Evolutionary conservation across 2,113 vertebrate species (phyloP).

Genomic region (Manacus vitellinus): DNA sequence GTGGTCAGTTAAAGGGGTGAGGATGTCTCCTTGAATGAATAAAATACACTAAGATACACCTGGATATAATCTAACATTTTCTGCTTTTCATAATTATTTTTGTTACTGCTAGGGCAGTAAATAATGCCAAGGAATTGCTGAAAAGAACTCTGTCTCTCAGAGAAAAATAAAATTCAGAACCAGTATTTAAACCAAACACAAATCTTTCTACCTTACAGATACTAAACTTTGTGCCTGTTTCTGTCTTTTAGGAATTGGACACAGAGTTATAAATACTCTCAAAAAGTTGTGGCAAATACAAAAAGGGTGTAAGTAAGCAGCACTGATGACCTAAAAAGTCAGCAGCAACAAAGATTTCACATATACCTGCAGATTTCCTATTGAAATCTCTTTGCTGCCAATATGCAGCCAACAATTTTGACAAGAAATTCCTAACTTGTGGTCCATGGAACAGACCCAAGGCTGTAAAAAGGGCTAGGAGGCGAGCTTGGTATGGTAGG

Average conservation of each 20-base stretch:
- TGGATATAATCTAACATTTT: background rate
- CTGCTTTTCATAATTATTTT: background rate
- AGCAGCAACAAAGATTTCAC: background rate
- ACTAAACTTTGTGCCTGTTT: background rate
- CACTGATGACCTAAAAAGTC: background rate
- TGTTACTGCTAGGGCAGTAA: background rate
- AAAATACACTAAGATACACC: background rate
- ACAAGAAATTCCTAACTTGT: background rate
- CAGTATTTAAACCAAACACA: background rate
- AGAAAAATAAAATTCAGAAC: background rate
- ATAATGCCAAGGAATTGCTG: background rate
- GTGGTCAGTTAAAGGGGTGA: too few species aligned
- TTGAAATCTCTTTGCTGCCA: background rate
- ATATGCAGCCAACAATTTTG: background rate
- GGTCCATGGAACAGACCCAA: background rate
- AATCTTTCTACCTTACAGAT: background rate
- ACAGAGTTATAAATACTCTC: background rate
- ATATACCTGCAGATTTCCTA: accelerated
- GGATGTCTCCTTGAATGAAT: too few species aligned
- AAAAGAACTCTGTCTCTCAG: background rate
- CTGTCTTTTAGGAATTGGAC: background rate
- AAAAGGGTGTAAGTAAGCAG: background rate
- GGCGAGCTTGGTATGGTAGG: background rate
- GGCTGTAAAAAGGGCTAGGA: background rate
- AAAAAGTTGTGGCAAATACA: background rate